Evolutionary conservation across 1,140 invertebrate genomes (phyloP), one percentile per base, ranked within the genome.

Genomic region (Drosophila santomea): DNA sequence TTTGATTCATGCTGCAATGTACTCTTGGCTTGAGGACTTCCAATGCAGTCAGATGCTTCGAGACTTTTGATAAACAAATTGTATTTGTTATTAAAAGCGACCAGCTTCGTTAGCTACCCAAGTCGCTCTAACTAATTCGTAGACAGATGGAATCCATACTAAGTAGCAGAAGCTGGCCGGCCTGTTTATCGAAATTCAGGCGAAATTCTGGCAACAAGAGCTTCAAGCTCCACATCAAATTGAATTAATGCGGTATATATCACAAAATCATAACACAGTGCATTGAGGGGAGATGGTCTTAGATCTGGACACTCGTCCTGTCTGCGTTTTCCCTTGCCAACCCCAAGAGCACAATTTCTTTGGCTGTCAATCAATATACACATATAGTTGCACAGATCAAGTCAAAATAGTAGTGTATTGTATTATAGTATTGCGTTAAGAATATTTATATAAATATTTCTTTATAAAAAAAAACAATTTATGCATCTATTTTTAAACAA

Each of bases 181-280:
- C 56, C 54, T 68, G 64, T 80, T 72, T 72, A 83, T 80, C 80
- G 66, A 68, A 80, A 79, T 76, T 67, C 68, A 71, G 58, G 59
- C 56, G 58, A 72, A 74, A 67, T 66, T 57, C 61, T 32, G 44
- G 45, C 60, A 58, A 58, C 23, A 71, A 80, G 60, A 54, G 25
- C 39, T 43, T 36, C 74, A 78, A 54, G 25, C 39, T 43, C 39
- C 74, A 78, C 74, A 86, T 86, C 83, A 82, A 86, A 86, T 86
- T 86, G 71, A 86, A 88, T 86, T 86, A 88, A 88, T 86, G 83
- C 62, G 59, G 71, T 79, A 74, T 77, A 80, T 86, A 86, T 86
- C 78, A 72, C 71, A 63, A 72, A 81, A 85, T 86, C 82, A 85
- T 78, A 84, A 72, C 78, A 78, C 39, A 59, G 25, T 51, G 48